Conservation (phyloP, 2,797 vertebrate genomes). For the Sphaeramia orbicularis region DNA sequence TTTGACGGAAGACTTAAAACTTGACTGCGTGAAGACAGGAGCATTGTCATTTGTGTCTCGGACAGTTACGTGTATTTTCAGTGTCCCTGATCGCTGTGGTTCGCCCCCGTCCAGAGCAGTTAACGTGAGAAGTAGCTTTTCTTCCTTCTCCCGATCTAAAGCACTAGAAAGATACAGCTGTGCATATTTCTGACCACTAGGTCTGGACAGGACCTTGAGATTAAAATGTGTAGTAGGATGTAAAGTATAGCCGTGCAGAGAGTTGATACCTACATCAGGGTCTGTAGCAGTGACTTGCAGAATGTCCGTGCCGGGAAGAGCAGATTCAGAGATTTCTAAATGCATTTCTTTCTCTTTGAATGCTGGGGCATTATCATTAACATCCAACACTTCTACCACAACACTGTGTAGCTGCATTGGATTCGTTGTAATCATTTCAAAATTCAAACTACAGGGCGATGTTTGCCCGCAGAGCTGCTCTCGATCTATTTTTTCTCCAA, state of each 20-base stretch:
- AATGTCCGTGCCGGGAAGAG: conserved; percentile 60
- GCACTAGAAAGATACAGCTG: conserved; percentile 65
- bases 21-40: conserved; percentile 60
- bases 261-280: conserved; percentile 70
- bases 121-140: conserved; percentile 54
- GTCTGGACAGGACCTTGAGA: conserved; percentile 60
- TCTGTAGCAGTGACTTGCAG: conserved; percentile 68
- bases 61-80: conserved; percentile 66
- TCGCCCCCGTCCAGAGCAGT: conserved; percentile 76
- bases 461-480: conserved; percentile 75
- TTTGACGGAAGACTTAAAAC: conserved; percentile 61
- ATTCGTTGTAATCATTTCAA: conserved; percentile 78
- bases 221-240: conserved; percentile 64
- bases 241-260: conserved; percentile 63
- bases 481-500: conserved; percentile 77
- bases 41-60: conserved; percentile 73
- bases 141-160: conserved; percentile 73
- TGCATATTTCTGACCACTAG: conserved; percentile 69
- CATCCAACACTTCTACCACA: conserved; percentile 67
- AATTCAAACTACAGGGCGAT: conserved; percentile 77
- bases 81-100: conserved; percentile 64
- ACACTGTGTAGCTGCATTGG: conserved; percentile 75
- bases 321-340: conserved; percentile 60
- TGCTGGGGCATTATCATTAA: conserved; percentile 67
- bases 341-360: conserved; percentile 64